Conservation (phyloP, 2,888 invertebrate genomes). For the Drosophila sordidula region DNA sequence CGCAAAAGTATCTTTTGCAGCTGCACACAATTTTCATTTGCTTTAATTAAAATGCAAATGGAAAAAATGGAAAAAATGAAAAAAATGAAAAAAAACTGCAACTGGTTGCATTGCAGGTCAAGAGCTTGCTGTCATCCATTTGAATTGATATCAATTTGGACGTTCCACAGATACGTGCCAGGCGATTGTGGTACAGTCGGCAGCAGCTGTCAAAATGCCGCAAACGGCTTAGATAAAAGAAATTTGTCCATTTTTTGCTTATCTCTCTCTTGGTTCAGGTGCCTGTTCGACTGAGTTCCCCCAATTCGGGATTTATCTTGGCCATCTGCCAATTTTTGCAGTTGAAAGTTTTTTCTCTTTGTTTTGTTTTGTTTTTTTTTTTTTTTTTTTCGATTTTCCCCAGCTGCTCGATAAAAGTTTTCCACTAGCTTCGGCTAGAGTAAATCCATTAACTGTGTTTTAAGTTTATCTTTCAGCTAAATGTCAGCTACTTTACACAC, state of each 20-base stretch:
- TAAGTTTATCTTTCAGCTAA: conserved; percentile 43
- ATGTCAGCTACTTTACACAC: conserved; percentile 28
- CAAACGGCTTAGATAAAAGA: conserved; percentile 18
- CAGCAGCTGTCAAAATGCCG: conserved; percentile 17
- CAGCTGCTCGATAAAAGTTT: conserved; percentile 45
- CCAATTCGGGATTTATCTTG: conserved; percentile 28
- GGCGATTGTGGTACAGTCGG: conserved; percentile 21
- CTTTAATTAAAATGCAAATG: conserved; percentile 35
- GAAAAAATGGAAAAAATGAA: too few relatives aligned
- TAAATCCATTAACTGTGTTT: conserved; percentile 52
- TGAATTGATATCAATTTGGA: conserved; percentile 56
- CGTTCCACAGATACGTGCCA: conserved; percentile 11
- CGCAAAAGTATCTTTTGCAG: conserved; percentile 10
- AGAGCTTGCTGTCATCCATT: conserved; percentile 49
- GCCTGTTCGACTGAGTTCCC: conserved; percentile 2
- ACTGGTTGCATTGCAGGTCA: conserved; percentile 55
- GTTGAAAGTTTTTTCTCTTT: conserved; percentile 4
- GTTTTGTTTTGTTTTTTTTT: not conserved
- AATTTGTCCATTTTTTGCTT: conserved; percentile 30
- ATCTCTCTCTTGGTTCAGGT: conserved; percentile 35
- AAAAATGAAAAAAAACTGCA: conserved; percentile 3
- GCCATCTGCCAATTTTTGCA: conserved; percentile 39
- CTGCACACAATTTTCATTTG: conserved; percentile 43
- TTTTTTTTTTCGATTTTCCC: conserved; percentile 9
- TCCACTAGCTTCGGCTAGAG: conserved; percentile 4